Evolutionary conservation across 2,113 vertebrate species (phyloP).

Genomic region (Noctilio leporinus): DNA sequence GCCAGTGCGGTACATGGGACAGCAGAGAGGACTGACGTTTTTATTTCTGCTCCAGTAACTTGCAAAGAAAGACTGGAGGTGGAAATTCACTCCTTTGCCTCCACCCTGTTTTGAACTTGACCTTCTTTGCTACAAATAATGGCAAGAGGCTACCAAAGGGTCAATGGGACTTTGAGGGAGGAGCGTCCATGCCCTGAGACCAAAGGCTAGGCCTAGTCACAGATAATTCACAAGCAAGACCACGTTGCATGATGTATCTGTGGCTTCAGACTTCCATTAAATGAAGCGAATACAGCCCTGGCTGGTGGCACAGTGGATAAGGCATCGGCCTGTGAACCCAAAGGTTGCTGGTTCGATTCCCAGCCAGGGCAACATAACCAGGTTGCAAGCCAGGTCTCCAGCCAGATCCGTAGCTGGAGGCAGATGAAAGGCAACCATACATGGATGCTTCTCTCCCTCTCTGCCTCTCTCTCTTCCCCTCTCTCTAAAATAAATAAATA

Average conservation of each 20-base stretch:
- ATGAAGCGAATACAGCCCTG: not conserved
- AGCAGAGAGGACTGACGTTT: constrained; percentile 59
- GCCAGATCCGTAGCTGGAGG: no score
- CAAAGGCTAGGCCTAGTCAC: not conserved
- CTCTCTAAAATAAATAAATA: no score
- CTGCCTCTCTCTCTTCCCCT: no score
- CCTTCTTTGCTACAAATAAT: not conserved
- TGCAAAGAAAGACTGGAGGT: constrained; percentile 21
- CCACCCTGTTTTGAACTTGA: not conserved
- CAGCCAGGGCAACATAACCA: no score
- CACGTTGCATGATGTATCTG: not conserved
- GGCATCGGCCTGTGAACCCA: no score
- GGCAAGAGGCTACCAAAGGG: not conserved
- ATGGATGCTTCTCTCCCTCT: no score
- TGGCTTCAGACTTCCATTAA: not conserved
- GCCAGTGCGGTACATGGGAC: constrained; percentile 38
- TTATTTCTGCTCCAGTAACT: constrained; percentile 34
- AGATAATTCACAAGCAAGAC: not conserved
- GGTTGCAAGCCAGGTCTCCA: no score
- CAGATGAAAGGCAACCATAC: no score
- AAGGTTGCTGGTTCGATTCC: no score
- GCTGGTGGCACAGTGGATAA: no score
- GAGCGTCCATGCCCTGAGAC: not conserved
- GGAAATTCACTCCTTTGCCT: constrained; percentile 55
- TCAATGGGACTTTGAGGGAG: fast-evolving